A percentile compares a stretch with the other conserved stretches of the same genome.
phyloP scores from a whole-genome alignment of 2,797 vertebrate genomes.

The Mus spretus region DNA sequence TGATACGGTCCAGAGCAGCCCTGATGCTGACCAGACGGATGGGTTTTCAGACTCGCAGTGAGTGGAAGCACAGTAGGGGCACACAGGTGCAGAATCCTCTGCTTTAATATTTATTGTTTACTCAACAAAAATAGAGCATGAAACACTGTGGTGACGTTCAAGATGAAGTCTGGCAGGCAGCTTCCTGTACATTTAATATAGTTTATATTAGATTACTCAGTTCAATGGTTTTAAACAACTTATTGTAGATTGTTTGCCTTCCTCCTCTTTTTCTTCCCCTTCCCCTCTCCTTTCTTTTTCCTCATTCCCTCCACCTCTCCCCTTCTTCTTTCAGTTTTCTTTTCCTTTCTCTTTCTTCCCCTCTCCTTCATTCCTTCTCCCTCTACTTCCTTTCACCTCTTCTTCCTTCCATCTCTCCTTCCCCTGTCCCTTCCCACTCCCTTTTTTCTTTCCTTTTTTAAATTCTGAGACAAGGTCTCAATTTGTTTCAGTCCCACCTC shows the following conservation, averaged over 20 bases:
- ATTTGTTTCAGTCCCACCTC: not conserved
- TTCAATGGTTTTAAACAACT: not conserved
- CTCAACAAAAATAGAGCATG: not conserved
- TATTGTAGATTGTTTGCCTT: not conserved
- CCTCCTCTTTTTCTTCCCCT: not conserved
- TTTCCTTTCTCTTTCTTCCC: not conserved
- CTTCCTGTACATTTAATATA: not conserved
- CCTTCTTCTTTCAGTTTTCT: too few species aligned
- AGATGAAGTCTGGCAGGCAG: not conserved
- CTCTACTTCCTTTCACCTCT: not conserved
- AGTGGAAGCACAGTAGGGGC: not conserved
- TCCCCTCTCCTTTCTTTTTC: not conserved
- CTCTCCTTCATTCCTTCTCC: not conserved
- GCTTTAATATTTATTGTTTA: slow-evolving; percentile 44
- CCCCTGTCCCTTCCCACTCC: too few species aligned
- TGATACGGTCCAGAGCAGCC: slow-evolving; percentile 75
- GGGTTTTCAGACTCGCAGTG: slow-evolving; percentile 71
- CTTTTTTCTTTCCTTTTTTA: not conserved
- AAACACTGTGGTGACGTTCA: not conserved
- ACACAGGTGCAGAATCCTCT: slow-evolving; percentile 1
- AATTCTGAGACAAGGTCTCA: not conserved
- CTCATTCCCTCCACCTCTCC: too few species aligned
- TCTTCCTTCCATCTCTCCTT: not conserved
- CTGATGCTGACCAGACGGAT: slow-evolving; percentile 77
- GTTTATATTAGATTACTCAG: slow-evolving; percentile 33